These are phyloP conservation scores for Melipona beecheii DNA, from an alignment of 2,888 invertebrate genomes.

Conservation along the genomic window DNA sequence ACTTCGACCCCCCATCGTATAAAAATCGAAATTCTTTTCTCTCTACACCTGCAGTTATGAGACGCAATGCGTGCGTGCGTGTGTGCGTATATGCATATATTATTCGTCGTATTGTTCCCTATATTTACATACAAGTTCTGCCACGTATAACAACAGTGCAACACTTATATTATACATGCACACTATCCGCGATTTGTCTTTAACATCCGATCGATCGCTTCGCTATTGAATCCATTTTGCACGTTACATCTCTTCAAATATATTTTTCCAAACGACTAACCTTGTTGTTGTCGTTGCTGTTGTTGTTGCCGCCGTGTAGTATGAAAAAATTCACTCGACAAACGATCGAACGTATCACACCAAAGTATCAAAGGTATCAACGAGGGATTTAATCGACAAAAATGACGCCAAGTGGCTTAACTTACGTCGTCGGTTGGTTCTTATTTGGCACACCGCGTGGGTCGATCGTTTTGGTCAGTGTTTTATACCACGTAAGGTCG, in stretches of 20 bases:
- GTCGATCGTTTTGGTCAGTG: conserved; percentile 15
- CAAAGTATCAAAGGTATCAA: not conserved
- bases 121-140: conserved; percentile 45
- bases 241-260: not conserved
- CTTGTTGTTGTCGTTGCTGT: not conserved
- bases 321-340: not conserved
- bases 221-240: not conserved
- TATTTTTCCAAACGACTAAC: not conserved
- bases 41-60: not conserved
- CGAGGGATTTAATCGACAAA: not conserved
- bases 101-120: conserved; percentile 31
- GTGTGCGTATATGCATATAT: not conserved
- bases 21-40: not conserved
- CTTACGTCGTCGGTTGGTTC: conserved; percentile 10
- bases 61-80: not conserved
- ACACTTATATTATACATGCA: not conserved
- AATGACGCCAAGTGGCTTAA: conserved; percentile 3
- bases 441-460: conserved; percentile 10
- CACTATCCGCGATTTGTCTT: not conserved
- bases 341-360: conserved; percentile 4
- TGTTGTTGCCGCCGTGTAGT: not conserved
- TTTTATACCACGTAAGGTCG: conserved; percentile 83
- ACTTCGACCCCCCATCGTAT: not conserved
- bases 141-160: conserved; percentile 2
- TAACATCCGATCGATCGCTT: conserved; percentile 12